These are phyloP conservation scores for Hyperoodon ampullatus DNA, from an alignment of 2,113 vertebrate species.

Conservation along the genomic window DNA sequence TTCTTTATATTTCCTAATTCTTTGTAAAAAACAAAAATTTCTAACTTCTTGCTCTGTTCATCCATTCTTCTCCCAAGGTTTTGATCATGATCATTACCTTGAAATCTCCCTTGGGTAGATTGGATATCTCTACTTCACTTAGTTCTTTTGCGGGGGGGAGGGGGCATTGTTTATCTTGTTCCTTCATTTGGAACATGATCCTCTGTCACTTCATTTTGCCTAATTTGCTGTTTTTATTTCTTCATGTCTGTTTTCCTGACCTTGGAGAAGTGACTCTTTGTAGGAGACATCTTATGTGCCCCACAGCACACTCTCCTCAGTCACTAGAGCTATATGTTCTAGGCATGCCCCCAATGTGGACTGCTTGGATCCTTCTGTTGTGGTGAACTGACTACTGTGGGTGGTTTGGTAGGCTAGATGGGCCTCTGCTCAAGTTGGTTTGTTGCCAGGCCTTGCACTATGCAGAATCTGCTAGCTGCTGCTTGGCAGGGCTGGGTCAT, in stretches of 20 bases:
- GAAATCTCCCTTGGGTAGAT: neutral
- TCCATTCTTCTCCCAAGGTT: neutral
- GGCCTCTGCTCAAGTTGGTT: neutral
- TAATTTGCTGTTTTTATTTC: neutral
- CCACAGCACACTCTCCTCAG: neutral
- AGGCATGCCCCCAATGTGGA: no score
- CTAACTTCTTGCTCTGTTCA: neutral
- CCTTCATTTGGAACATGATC: neutral
- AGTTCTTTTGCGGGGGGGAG: fast-evolving
- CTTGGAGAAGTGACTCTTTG: neutral
- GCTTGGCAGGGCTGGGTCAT: neutral
- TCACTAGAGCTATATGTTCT: neutral
- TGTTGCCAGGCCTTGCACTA: neutral
- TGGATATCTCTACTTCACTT: neutral
- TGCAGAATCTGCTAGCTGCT: neutral
- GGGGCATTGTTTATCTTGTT: neutral
- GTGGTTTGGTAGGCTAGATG: neutral
- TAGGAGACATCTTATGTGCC: neutral
- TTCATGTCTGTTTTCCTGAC: neutral
- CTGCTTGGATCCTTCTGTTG: neutral
- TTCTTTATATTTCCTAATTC: neutral
- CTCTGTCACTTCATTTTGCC: neutral
- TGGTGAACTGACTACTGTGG: neutral
- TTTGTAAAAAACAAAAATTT: neutral
- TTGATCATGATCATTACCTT: neutral